A percentile compares a stretch with the other conserved stretches of the same genome.
Evolutionary conservation across 2,113 vertebrate genomes (phyloP).

Genomic region (Dromas ardeola): DNA sequence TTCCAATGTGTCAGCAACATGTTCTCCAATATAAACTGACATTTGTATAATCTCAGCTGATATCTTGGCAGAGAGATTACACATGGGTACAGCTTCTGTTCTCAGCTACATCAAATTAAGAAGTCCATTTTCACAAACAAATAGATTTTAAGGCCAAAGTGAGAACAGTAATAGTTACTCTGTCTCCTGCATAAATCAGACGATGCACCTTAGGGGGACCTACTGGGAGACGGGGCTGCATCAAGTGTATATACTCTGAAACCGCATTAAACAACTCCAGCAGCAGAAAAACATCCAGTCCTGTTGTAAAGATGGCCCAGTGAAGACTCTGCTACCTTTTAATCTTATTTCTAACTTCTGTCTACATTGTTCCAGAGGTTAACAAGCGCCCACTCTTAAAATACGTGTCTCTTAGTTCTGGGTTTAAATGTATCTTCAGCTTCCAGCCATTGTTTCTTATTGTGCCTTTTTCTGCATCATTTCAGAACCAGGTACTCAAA

Average conservation of each 20-base stretch:
- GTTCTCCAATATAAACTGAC: neutral
- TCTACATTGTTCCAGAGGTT: neutral
- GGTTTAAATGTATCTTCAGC: neutral
- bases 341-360: neutral
- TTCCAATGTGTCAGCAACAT: neutral
- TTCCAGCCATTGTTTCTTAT: neutral
- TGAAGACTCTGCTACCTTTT: neutral
- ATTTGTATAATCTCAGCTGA: neutral
- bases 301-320: neutral
- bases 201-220: neutral
- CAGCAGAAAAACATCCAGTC: neutral
- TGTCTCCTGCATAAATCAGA: neutral
- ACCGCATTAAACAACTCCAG: neutral
- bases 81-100: neutral
- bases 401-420: neutral
- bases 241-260: neutral
- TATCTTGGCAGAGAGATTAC: neutral
- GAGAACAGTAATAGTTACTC: neutral
- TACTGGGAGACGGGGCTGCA: rapidly evolving
- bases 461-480: neutral
- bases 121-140: neutral
- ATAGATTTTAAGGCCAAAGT: neutral
- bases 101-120: neutral
- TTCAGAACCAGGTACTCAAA: neutral
- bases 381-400: neutral